A percentile compares a stretch with the other conserved stretches of the same genome.
These are phyloP conservation scores for Parambassis ranga DNA, from an alignment of 2,797 vertebrate genomes.

Conservation along the genomic window DNA sequence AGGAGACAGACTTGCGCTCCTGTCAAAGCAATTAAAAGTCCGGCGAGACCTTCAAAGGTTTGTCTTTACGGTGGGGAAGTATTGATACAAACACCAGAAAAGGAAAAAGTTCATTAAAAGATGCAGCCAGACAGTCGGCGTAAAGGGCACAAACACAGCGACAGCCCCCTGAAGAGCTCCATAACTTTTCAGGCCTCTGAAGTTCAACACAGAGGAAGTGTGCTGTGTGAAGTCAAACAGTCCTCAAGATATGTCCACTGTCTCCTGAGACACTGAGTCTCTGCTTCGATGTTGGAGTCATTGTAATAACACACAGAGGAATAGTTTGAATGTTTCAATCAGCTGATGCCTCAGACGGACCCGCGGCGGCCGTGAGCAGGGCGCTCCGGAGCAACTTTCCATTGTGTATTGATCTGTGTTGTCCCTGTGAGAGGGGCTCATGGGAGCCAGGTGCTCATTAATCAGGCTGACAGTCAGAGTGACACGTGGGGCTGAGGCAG, in stretches of 20 bases:
- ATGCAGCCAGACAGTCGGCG: not conserved
- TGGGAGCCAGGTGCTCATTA: conserved; percentile 56
- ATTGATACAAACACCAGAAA: conserved; percentile 24
- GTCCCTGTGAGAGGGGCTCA: conserved; percentile 41
- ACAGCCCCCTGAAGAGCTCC: not conserved
- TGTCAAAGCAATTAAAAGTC: conserved; percentile 68
- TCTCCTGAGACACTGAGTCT: conserved; percentile 13
- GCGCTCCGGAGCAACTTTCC: conserved; percentile 9
- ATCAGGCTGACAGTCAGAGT: conserved; percentile 60
- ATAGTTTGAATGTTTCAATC: conserved; percentile 39
- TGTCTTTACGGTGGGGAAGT: conserved; percentile 18
- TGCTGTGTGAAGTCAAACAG: conserved; percentile 2
- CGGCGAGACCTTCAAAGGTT: conserved; percentile 26
- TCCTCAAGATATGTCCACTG: not conserved
- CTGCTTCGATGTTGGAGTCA: conserved; percentile 16
- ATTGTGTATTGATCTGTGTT: conserved; percentile 57
- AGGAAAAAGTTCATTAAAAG: conserved; percentile 41
- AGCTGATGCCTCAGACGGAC: not conserved
- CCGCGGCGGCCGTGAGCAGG: not conserved
- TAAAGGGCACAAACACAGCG: conserved; percentile 2
- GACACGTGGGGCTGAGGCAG: conserved; percentile 55
- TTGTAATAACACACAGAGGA: conserved; percentile 10
- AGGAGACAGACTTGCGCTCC: conserved; percentile 34
- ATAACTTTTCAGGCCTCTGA: not conserved
- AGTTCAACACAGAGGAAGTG: not conserved